phyloP scores from a whole-genome alignment of 2,113 vertebrate genomes.

The Oncorhynchus clarkii region DNA sequence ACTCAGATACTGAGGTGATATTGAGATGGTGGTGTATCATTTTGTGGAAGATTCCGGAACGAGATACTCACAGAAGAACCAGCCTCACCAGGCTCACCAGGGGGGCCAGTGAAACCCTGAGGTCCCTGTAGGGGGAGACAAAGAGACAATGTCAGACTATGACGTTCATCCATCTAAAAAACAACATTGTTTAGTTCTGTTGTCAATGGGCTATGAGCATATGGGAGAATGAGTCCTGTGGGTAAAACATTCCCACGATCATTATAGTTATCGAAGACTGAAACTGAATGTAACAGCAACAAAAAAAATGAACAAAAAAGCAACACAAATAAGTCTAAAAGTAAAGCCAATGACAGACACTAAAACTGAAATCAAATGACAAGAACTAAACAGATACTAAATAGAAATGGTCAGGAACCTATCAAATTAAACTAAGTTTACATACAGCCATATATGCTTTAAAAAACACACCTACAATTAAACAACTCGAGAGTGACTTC shows the following conservation, averaged over 20 bases:
- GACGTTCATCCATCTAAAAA: neutral
- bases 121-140: conserved; percentile 80
- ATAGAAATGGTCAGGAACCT: neutral
- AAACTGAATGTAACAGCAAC: neutral
- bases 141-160: neutral
- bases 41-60: neutral
- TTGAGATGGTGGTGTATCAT: neutral
- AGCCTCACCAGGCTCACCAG: conserved; percentile 94
- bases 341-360: too few relatives aligned
- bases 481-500: neutral
- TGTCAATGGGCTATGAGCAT: neutral
- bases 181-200: neutral
- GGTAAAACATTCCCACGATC: neutral
- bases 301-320: neutral
- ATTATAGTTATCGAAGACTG: too few relatives aligned
- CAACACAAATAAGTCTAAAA: neutral
- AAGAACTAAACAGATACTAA: neutral
- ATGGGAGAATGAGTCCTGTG: neutral
- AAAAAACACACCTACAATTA: too few relatives aligned
- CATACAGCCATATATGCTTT: too few relatives aligned
- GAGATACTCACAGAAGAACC: conserved; percentile 86
- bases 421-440: neutral
- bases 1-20: neutral
- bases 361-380: neutral
- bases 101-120: conserved; percentile 96